Evolutionary conservation across 2,797 vertebrate species (phyloP).

Genomic region (Buceros bicornis): DNA sequence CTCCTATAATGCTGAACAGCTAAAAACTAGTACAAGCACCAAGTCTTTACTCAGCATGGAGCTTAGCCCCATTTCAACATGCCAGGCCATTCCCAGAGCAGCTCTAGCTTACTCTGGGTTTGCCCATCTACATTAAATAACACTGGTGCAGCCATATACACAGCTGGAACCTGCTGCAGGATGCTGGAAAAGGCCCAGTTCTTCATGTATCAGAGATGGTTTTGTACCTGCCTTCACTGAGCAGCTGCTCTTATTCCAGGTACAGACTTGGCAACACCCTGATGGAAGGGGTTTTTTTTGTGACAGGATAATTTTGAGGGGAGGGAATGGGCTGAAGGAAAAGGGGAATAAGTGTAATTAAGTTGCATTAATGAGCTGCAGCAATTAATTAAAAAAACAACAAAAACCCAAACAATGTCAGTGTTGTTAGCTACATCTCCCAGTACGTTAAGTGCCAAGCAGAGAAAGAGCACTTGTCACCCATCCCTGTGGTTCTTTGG

Average conservation of each 20-base stretch:
- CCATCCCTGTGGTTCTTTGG: neutral
- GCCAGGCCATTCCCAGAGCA: neutral
- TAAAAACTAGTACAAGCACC: neutral
- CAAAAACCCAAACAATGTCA: neutral
- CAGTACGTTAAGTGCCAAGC: neutral
- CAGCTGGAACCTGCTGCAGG: neutral
- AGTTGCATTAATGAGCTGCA: conserved; percentile 52
- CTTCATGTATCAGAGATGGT: neutral
- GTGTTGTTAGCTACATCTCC: neutral
- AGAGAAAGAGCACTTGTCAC: neutral
- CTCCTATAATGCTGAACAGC: neutral
- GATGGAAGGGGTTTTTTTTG: neutral
- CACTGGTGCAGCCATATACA: neutral
- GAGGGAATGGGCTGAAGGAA: neutral
- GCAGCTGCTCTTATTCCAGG: neutral
- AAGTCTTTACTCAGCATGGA: neutral
- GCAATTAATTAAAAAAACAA: conserved; percentile 31
- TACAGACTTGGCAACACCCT: neutral
- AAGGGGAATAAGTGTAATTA: conserved; percentile 10
- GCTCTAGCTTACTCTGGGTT: neutral
- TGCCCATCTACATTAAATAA: neutral
- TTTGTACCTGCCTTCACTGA: neutral
- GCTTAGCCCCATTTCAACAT: neutral
- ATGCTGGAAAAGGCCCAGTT: neutral
- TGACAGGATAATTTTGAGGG: neutral